A percentile compares a stretch with the other conserved stretches of the same genome.
Evolutionary conservation across 1,140 invertebrate genomes (phyloP).

Genomic region (Brachionus paranguensis): DNA sequence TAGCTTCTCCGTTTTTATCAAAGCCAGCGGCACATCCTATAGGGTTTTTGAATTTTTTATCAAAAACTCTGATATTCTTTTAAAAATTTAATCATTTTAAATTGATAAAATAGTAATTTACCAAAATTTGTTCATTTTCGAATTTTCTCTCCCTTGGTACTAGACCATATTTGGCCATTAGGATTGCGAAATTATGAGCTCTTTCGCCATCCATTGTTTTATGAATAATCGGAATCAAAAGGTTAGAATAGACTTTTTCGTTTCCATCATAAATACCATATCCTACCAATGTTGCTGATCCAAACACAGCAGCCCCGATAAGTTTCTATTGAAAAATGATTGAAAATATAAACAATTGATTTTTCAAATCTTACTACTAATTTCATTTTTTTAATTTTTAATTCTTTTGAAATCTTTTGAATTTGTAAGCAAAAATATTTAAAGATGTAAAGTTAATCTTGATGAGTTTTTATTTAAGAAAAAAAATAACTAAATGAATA

Average conservation of each 20-base stretch:
- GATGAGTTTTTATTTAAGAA: neutral
- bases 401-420: neutral
- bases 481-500: too few species aligned
- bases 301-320: neutral
- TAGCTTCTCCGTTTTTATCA: conserved; percentile 89
- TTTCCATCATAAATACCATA: conserved; percentile 54
- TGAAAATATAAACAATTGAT: neutral
- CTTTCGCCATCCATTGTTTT: conserved; percentile 66
- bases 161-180: conserved; percentile 68
- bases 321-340: neutral
- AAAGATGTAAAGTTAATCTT: neutral
- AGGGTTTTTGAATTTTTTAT: conserved; percentile 70
- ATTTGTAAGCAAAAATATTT: neutral
- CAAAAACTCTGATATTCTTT: conserved; percentile 43
- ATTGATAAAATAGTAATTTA: neutral
- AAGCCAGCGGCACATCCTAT: conserved; percentile 94
- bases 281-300: neutral
- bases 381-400: neutral
- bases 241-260: conserved; percentile 69
- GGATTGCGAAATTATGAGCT: conserved; percentile 70
- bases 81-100: neutral
- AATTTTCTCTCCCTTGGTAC: conserved; percentile 56
- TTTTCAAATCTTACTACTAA: neutral
- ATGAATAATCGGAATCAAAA: conserved; percentile 66
- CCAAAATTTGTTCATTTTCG: conserved; percentile 63